Base-by-base conservation (phyloP, 23 tunicate genomes). In the Trididemnum nubilum region DNA sequence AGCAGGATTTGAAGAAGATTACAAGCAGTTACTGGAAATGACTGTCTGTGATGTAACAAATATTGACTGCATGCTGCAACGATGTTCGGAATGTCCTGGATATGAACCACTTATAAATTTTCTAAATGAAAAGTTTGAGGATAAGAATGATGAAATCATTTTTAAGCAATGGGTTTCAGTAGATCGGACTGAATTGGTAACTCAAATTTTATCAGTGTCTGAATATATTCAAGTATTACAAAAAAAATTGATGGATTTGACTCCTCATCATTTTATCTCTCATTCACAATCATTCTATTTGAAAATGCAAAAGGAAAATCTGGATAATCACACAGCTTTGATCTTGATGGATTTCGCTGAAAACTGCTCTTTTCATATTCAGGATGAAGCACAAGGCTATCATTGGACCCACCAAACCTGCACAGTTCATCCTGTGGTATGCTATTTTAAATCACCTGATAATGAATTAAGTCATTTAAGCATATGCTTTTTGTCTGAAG, bases 401-500 rank as follows among this genome's bases (percentile, higher is more conserved):
- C 82, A 64, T 26, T 78, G 74, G 74, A 69, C 74, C 36, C 74
- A 69, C 74, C 74, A 69, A 29, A 69, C 38, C 38, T 69, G 74
- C 77, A 78, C 82, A 2, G 82, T 78, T 32, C 82, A 78, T 64
- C 82, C 82, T 24, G 82, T 78, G 78, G 82, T 78, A 15, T 78
- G 82, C 33, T 78, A 64, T 57, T 78, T 18, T 39, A 78, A 78
- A 33, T 28, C 39, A 31, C 2, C 15, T 28, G 37, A 33, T 18
- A 35, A 30, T 57, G 82, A 78, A 57, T n/a, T 78, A 36, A 78
- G 23, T 4, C 82, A 78, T 78, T 25, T 30, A 34, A 78, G 82
- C 29, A 64, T 78, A 22, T 78, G 82, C 77, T 78, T 78, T 78
- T 19, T 78, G 26, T 64, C 82, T 9, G 77, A 64, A 61, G 82